Conservation (phyloP, 2,113 vertebrate genomes). For the Taxidea taxus region DNA sequence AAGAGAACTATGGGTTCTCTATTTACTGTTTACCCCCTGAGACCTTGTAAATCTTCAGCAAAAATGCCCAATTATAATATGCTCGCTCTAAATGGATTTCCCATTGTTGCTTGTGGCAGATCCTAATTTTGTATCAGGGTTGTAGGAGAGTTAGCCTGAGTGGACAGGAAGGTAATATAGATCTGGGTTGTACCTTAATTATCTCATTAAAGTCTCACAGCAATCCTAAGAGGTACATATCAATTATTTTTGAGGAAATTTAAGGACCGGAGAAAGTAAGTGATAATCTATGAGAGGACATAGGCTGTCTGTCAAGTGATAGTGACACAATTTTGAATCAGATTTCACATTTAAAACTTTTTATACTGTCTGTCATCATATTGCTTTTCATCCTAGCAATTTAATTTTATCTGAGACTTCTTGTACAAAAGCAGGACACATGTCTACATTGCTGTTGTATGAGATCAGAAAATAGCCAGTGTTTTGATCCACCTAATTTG, state of each 20-base stretch:
- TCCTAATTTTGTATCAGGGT: neutral
- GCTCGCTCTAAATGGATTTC: neutral
- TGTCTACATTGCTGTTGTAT: slow-evolving; percentile 5
- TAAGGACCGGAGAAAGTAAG: neutral
- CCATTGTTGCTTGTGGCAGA: neutral
- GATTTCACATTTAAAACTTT: neutral
- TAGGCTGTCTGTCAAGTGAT: neutral
- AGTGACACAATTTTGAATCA: neutral
- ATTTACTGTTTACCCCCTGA: neutral
- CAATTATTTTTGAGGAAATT: neutral
- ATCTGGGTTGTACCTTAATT: neutral
- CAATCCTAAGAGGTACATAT: neutral
- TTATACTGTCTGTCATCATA: neutral
- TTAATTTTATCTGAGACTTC: neutral
- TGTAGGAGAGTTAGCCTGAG: neutral
- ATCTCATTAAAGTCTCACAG: neutral
- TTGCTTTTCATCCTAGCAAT: neutral
- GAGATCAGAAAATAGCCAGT: slow-evolving; percentile 60
- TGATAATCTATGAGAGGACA: neutral
- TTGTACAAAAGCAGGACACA: slow-evolving; percentile 23
- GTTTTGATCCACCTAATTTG: slow-evolving; percentile 43
- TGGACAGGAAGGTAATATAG: neutral
- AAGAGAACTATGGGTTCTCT: neutral
- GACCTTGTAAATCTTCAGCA: neutral
- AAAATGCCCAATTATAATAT: neutral